Evolutionary conservation across 2,797 vertebrate species (phyloP), one percentile per base, ranked within the genome.

Genomic region (Aotus griseimembra): DNA sequence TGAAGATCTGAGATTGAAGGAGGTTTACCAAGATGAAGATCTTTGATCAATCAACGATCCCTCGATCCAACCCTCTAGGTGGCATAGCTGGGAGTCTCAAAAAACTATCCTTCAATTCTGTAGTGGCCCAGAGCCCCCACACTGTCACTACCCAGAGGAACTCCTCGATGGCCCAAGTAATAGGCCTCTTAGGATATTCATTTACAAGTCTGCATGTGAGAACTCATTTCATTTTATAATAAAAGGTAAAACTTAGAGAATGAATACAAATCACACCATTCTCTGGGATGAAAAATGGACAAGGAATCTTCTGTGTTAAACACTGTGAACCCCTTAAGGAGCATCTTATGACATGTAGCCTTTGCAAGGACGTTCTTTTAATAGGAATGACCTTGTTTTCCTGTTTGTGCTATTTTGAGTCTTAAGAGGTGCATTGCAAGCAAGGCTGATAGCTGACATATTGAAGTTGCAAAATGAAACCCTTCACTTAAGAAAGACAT

Each of bases 381-480:
- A 22, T 39, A 80, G 11, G 36, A 84, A 84, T 33, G 70, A 48
- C 44, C 94, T 87, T 86, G 36, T 76, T 91, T 93, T 57, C 67
- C 39, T 84, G 30, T 76, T 57, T 70, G 50, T 41, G 33, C 90
- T 93, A 30, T 75, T 55, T 84, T 86, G 67, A 93, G 50, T 64
- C 44, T 67, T 39, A 64, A 22, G 50, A 70, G 82, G 17, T 58
- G 7, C 26, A 10, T 39, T 12, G 44, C 30, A 50, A 67, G 57
- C 36, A 55, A n/a, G 52, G 44, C 30, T 80, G 57, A 70, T 14
- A 64, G 64, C 36, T 79, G 64, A 72, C 52, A 81, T 82, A n/a
- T 70, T 39, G 30, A 90, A 95, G 50, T 30, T 79, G 6, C 77
- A 80, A 90, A 96, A 83, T 57, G 87, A 97, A 84, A 93, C 26